Evolutionary conservation across 2,888 invertebrate genomes (phyloP).

Genomic region (Philonicus albiceps): DNA sequence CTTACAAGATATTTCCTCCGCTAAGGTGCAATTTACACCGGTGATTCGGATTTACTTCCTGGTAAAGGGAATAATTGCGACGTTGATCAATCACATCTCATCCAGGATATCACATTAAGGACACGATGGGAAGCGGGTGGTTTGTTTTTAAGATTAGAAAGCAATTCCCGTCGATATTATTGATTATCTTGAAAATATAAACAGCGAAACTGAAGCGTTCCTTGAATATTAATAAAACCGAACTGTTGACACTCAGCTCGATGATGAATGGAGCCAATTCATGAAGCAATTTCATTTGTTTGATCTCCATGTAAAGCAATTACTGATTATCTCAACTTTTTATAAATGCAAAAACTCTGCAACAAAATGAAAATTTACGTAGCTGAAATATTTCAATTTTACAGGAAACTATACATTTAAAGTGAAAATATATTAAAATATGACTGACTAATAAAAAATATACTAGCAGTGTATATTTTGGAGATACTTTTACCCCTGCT

Average conservation of each 20-base stretch:
- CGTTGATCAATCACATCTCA: slow-evolving; percentile 15
- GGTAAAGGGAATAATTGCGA: background rate
- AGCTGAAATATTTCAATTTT: background rate
- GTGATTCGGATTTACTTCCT: background rate
- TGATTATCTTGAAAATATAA: background rate
- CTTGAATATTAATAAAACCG: background rate
- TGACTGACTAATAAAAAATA: background rate
- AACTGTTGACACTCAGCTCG: background rate
- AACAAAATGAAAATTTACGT: background rate
- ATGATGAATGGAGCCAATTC: background rate
- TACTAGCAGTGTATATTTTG: background rate
- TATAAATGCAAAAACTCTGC: background rate
- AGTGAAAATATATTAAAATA: background rate
- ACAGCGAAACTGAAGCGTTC: background rate
- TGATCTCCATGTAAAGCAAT: background rate
- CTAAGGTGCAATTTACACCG: background rate
- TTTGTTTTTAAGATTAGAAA: slow-evolving; percentile 6
- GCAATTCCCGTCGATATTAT: background rate
- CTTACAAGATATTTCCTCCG: background rate
- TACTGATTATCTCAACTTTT: background rate
- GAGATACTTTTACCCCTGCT: background rate
- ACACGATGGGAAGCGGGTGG: background rate
- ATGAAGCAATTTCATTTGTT: background rate
- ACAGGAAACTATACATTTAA: background rate
- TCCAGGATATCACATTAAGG: background rate